These are phyloP conservation scores for Meloidogyne exigua DNA, from an alignment of 1,140 invertebrate species.

Conservation along the genomic window DNA sequence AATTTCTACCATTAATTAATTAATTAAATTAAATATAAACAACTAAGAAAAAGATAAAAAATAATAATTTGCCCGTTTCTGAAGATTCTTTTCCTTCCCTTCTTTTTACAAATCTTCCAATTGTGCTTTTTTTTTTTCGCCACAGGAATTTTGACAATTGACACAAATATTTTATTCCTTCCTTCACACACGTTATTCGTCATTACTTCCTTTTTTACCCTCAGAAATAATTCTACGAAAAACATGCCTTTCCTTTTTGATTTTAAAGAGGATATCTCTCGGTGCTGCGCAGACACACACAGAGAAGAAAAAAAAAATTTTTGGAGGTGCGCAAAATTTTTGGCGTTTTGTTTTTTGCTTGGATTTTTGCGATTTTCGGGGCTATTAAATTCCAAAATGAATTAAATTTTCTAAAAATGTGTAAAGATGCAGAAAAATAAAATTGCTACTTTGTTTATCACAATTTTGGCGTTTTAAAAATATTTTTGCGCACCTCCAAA, in stretches of 20 bases:
- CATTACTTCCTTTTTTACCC: neutral
- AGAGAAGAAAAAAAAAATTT: neutral
- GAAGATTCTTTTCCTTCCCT: neutral
- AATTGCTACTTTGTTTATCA: no score
- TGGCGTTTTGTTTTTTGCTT: neutral
- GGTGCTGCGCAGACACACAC: neutral
- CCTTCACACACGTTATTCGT: neutral
- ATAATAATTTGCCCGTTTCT: neutral
- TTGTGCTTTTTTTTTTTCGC: neutral
- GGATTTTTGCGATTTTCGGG: no score
- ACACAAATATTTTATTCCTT: neutral
- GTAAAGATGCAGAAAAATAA: no score
- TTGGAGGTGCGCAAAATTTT: neutral
- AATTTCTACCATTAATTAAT: no score
- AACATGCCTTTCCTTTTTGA: neutral
- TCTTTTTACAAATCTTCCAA: neutral
- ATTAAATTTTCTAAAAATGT: neutral
- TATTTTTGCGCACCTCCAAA: neutral
- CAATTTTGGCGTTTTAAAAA: neutral
- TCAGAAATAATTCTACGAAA: neutral
- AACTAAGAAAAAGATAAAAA: neutral
- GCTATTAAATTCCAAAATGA: neutral
- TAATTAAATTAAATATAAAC: neutral
- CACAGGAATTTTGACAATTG: slow-evolving; percentile 1
- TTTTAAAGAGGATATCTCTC: neutral